Percentiles rank a stretch among this genome's conserved stretches.
These are phyloP conservation scores for Sphaeridia pumilis DNA, from an alignment of 2,888 invertebrate genomes.

Conservation along the genomic window DNA sequence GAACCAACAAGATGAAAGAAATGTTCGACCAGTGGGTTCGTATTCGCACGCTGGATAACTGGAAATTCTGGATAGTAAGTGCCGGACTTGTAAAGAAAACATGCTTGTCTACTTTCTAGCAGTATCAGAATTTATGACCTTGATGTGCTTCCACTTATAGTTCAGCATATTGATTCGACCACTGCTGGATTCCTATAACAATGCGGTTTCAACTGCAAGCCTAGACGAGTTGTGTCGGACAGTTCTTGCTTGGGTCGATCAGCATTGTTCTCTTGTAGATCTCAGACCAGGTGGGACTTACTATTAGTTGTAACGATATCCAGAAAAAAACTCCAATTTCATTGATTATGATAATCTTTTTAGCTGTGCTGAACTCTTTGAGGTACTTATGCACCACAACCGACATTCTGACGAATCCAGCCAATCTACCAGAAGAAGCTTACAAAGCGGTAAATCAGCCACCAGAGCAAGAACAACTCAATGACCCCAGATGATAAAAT, in stretches of 20 bases:
- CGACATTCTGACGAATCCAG: conserved; percentile 80
- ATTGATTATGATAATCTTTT: too few relatives aligned
- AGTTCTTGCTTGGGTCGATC: conserved; percentile 87
- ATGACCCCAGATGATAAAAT: conserved; percentile 1
- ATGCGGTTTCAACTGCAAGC: conserved; percentile 81
- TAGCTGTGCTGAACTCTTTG: conserved; percentile 86
- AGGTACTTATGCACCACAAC: conserved; percentile 82
- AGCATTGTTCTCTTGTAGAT: conserved; percentile 87
- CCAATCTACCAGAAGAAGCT: conserved; percentile 79
- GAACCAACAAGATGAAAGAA: conserved; percentile 80
- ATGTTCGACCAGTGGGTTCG: conserved; percentile 87
- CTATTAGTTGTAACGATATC: too few relatives aligned
- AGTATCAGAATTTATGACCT: too few relatives aligned
- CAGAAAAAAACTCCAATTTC: too few relatives aligned
- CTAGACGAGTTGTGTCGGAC: conserved; percentile 83
- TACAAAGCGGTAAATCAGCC: conserved; percentile 52
- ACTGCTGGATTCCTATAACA: conserved; percentile 78
- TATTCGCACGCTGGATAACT: conserved; percentile 72
- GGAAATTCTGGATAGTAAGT: conserved; percentile 98
- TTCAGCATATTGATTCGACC: conserved; percentile 85
- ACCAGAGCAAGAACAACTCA: background rate
- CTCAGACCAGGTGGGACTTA: conserved; percentile 91
- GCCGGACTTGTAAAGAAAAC: conserved; percentile 46
- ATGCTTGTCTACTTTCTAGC: conserved; percentile 3
- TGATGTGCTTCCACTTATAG: conserved; percentile 49